Base-by-base conservation (phyloP, 2,113 vertebrate species). In the Anolis carolinensis region DNA sequence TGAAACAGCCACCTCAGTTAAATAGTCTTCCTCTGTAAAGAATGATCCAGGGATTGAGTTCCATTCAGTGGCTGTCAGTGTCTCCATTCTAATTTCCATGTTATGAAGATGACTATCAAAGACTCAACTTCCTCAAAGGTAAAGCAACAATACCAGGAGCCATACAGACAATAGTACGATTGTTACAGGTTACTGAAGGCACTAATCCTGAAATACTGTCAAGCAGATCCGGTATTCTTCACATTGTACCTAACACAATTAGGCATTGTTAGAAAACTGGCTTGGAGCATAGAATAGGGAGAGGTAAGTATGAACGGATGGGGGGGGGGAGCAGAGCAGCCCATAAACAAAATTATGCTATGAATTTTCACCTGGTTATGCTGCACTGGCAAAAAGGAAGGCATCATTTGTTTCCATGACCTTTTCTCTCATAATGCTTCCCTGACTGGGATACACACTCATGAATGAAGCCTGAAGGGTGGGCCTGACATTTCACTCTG, bases 201-300 rank as follows among this genome's bases (percentile, higher is more conserved):
- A 82, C 84, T 90, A 87, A 94, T 96, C 96, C 93, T 85, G 84
- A 93, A 92, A 84, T 72, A 93, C 91, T 94, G 95, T 89, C 89
- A 93, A 95, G 91, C 92, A 94, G 90, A 93, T 90, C 95, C 93
- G 93, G 94, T 97, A 94, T 95, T 98, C 96, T 96, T 96, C 96
- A 95, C 67, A 92, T 89, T 89, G 73, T 91, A 87, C 90, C 88
- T 55, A 74, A 90, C 87, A 98, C 96, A 98, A 97, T 95, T 87
- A 84, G 14, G 93, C 95, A 97, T 97, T 98, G 97, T 98, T 96
- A 95, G 71, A 95, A 92, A 95, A 86, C 92, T 96, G 96, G 96
- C 97, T 96, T 83, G 59, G 78, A 88, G 59, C 77, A 86, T 73
- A 78, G 82, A 1, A 30, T 52, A 76, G 74, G 23, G 55, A 65